Evolutionary conservation across 2,888 invertebrate species (phyloP).

Genomic region (Dione juno): DNA sequence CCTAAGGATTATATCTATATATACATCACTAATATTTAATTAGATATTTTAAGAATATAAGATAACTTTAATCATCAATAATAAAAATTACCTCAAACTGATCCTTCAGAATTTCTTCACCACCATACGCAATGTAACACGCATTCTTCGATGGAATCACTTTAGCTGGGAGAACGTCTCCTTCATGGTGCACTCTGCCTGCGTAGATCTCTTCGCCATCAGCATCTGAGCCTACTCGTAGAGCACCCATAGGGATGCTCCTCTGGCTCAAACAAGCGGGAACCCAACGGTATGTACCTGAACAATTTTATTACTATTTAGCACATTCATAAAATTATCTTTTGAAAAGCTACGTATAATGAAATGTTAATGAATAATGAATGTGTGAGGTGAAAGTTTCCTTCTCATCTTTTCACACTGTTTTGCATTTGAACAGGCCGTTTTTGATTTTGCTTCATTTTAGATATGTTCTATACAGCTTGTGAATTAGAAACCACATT

Average conservation of each 20-base stretch:
- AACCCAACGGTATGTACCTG: constrained; percentile 81
- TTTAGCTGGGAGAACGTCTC: constrained; percentile 87
- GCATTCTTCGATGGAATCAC: constrained; percentile 86
- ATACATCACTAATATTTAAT: background rate
- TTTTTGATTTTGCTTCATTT: too few species aligned
- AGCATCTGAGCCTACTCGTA: constrained; percentile 85
- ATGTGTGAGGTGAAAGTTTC: background rate
- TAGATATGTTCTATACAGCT: too few species aligned
- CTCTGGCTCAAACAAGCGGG: constrained; percentile 77
- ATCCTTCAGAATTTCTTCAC: constrained; percentile 85
- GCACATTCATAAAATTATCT: background rate
- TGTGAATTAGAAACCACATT: too few species aligned
- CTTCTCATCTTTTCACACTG: background rate
- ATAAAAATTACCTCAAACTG: constrained; percentile 83
- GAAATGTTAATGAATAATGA: background rate
- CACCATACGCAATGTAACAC: constrained; percentile 85
- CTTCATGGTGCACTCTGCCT: constrained; percentile 87
- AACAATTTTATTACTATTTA: constrained; percentile 10
- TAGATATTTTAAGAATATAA: background rate
- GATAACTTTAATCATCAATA: background rate
- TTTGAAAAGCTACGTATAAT: background rate
- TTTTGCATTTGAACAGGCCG: too few species aligned
- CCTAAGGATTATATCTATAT: background rate
- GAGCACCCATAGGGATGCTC: constrained; percentile 77
- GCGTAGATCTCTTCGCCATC: constrained; percentile 90